Percentiles rank a stretch among this genome's conserved stretches.
Evolutionary conservation across 2,113 vertebrate genomes (phyloP).

Genomic region (Henicopernis longicauda): DNA sequence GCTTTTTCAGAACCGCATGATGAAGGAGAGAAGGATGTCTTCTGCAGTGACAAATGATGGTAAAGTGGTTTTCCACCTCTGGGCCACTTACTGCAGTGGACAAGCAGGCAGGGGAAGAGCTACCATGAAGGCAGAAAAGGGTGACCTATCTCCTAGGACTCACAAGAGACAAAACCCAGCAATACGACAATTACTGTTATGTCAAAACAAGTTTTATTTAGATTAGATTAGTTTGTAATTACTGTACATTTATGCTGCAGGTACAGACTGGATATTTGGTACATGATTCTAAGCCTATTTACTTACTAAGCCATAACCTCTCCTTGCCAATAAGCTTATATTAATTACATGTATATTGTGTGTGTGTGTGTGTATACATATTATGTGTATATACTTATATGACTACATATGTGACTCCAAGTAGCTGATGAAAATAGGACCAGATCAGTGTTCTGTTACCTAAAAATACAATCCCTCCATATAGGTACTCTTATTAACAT

Average conservation of each 20-base stretch:
- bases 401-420: not conserved
- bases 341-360: not conserved
- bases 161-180: not conserved
- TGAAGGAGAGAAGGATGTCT: not conserved
- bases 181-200: not conserved
- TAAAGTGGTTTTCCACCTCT: not conserved
- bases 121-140: not conserved
- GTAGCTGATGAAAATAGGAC: not conserved
- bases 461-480: not conserved
- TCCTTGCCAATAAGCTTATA: not conserved
- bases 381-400: not conserved
- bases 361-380: too few species aligned
- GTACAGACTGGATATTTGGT: not conserved
- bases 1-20: not conserved
- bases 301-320: not conserved
- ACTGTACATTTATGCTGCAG: too few species aligned
- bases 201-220: not conserved
- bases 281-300: not conserved
- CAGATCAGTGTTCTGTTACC: not conserved
- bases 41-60: not conserved
- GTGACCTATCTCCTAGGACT: not conserved
- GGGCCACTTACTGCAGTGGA: not conserved
- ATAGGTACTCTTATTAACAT: not conserved
- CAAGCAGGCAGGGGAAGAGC: not conserved
- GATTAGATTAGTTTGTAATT: not conserved